phyloP scores from a whole-genome alignment of 2,888 invertebrate genomes.

The Luperina testacea region DNA sequence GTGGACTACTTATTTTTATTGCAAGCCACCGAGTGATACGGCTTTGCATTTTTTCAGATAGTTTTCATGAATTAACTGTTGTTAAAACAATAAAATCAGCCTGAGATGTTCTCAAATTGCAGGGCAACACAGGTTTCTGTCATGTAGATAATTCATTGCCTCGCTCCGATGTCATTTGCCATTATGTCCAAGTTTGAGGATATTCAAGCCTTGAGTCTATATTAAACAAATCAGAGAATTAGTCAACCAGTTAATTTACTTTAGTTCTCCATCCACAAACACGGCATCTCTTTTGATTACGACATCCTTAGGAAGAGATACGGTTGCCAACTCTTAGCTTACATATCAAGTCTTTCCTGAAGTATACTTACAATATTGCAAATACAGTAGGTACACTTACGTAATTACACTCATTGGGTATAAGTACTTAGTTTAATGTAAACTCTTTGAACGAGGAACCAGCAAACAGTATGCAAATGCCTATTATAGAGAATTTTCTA shows the following conservation, averaged over 20 bases:
- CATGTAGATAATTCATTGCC: not conserved
- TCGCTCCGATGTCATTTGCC: not conserved
- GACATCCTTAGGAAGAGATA: slow-evolving; percentile 10
- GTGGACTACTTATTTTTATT: slow-evolving; percentile 6
- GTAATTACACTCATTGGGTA: slow-evolving; percentile 15
- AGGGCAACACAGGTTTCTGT: not conserved
- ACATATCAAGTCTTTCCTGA: slow-evolving; percentile 1
- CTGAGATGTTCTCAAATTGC: not conserved
- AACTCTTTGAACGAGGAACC: slow-evolving; percentile 31
- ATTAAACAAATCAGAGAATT: not conserved
- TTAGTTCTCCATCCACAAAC: not conserved
- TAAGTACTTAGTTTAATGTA: slow-evolving; percentile 15
- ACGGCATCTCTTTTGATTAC: slow-evolving; percentile 3
- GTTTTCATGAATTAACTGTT: not conserved
- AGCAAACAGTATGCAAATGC: slow-evolving; percentile 18
- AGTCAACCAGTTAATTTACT: slow-evolving; percentile 1
- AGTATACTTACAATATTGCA: slow-evolving; percentile 2
- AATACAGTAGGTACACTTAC: not conserved
- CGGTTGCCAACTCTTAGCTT: not conserved
- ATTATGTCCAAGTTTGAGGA: not conserved
- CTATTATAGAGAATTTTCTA: slow-evolving; percentile 21
- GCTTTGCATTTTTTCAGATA: not conserved
- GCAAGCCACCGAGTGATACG: not conserved
- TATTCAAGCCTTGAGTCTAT: not conserved
- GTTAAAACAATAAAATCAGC: not conserved